Evolutionary conservation across 1,140 invertebrate species (phyloP).

Genomic region (Drosophila miranda): DNA sequence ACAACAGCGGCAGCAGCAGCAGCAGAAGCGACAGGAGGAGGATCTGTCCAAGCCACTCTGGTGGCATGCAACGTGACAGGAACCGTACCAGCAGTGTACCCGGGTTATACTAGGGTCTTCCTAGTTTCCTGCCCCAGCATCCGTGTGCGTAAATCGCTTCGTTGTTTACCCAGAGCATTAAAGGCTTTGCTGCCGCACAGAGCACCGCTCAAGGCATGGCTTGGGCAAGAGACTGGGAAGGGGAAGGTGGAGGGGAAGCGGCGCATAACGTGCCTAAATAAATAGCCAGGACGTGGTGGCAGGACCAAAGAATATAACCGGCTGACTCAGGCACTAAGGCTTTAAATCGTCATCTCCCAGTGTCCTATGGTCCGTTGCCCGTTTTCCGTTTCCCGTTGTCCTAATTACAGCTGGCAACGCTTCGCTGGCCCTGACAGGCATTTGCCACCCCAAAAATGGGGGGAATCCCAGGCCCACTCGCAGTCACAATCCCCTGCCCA

Average conservation of each 20-base stretch:
- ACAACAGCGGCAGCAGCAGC: conserved; percentile 33
- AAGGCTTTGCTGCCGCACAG: conserved; percentile 60
- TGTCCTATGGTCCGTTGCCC: no score
- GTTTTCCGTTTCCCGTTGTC: conserved; percentile 32
- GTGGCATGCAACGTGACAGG: conserved; percentile 62
- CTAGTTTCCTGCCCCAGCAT: conserved; percentile 21
- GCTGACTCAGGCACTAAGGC: conserved; percentile 13
- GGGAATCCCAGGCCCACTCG: neutral
- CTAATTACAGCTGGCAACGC: conserved; percentile 71
- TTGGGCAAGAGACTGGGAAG: no score
- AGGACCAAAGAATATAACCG: conserved; percentile 31
- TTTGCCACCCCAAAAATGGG: conserved; percentile 50
- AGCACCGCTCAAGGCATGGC: conserved; percentile 17
- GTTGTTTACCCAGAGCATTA: conserved; percentile 70
- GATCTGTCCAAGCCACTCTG: conserved; percentile 34
- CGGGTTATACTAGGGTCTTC: neutral
- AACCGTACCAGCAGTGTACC: conserved; percentile 11
- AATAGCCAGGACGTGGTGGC: conserved; percentile 45
- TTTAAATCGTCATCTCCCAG: conserved; percentile 41
- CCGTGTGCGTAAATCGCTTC: conserved; percentile 71
- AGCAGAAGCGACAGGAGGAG: neutral
- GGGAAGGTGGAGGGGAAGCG: neutral
- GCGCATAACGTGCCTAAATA: conserved; percentile 61
- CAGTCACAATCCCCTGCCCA: conserved; percentile 3
- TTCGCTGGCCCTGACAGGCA: conserved; percentile 58